A percentile compares a stretch with the other conserved stretches of the same genome.
phyloP scores from a whole-genome alignment of 1,140 invertebrate species.

The Pogonomyrmex barbatus region DNA sequence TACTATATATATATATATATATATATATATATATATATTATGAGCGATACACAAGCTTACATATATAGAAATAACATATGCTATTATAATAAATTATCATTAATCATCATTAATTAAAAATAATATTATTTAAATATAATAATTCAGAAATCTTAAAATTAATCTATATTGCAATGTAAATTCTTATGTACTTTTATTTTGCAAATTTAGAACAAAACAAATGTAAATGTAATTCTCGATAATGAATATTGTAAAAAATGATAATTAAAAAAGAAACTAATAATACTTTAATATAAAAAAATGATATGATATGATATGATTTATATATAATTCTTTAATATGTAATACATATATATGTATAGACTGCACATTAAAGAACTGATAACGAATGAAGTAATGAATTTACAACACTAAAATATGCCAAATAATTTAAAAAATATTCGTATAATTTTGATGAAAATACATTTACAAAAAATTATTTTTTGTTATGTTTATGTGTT shows the following conservation, averaged over 20 bases:
- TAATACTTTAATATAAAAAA: neutral
- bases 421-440: neutral
- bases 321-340: no score
- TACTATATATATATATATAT: no score
- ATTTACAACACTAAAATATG: neutral
- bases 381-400: no score
- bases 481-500: neutral
- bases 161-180: neutral
- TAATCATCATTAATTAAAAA: neutral
- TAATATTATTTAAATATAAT: neutral
- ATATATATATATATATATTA: neutral
- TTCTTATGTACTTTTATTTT: neutral
- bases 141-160: neutral
- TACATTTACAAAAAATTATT: neutral
- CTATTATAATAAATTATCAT: neutral
- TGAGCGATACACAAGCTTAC: neutral
- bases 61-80: neutral
- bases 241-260: neutral
- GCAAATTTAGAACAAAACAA: neutral
- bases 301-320: neutral
- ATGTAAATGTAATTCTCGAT: no score
- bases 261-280: neutral
- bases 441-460: neutral
- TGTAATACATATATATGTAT: no score
- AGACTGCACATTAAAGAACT: neutral